Evolutionary conservation across 1,140 invertebrate species (phyloP), one percentile per base, ranked within the genome.

Genomic region (Ceratina australensis): DNA sequence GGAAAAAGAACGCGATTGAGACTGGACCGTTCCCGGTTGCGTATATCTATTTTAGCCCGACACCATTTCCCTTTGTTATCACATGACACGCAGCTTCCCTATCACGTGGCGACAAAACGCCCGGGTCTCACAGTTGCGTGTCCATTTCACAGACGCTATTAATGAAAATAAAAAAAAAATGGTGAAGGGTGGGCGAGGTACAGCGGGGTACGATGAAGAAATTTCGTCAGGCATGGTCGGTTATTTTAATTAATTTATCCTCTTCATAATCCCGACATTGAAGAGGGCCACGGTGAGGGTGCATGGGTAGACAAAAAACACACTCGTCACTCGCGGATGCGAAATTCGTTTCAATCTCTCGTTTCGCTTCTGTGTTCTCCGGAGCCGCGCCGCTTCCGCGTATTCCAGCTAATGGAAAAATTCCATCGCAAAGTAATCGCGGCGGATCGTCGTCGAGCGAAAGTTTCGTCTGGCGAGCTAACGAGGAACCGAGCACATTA

Each of bases 11-110:
- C 68, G 79, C 24, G 75, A 86, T 86, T 79, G 79, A 72, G 73
- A 49, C 47, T 72, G 75, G 65, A 80, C 75, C 80, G 76, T 84
- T 78, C 72, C 67, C 65, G 52, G 2, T 2, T 10, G 49, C 73
- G 77, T 72, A 79, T 59, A 81, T 66, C 72, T 61, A 42, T 74
- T 82, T 78, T 72, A 71, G 24, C 52, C 20, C 59, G 63, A 42
- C 72, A 73, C 57, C 78, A 57, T 73, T 71, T 60, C 64, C 84
- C 72, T 69, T 86, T 85, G 81, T 83, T 74, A 83, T 50, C 71
- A 47, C 42, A 24, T 54, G 81, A 71, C 50, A 54, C 50, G 26
- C 65, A 72, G 67, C 65, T 52, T 20, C 54, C 68, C 68, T 73
- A 69, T 78, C 71, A 47, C 66, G 13, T 63, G 50, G 54, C 69